These are phyloP conservation scores for Aldrovandia affinis DNA, from an alignment of 2,797 vertebrate genomes.

Conservation along the genomic window DNA sequence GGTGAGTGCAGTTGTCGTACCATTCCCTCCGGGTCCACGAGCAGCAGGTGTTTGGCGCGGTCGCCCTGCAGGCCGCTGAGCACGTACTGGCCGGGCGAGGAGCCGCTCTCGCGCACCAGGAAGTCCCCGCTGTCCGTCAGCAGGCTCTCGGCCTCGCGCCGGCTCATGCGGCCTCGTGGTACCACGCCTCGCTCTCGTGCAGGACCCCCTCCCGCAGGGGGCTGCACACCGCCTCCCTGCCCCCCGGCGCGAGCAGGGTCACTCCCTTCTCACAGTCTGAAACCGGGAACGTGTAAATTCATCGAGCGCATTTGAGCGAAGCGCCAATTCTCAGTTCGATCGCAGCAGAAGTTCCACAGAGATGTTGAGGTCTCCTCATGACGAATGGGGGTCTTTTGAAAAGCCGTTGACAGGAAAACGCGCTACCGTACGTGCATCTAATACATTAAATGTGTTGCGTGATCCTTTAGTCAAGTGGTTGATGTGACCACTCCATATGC, in stretches of 20 bases:
- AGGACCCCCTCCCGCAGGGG: constrained; percentile 62
- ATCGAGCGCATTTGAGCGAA: not conserved
- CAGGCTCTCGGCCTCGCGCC: constrained; percentile 85
- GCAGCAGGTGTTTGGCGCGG: constrained; percentile 83
- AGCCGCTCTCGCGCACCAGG: constrained; percentile 87
- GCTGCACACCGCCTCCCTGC: constrained; percentile 64
- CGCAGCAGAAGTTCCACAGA: not conserved
- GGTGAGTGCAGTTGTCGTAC: constrained; percentile 56
- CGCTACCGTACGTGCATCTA: no score
- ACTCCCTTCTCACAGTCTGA: constrained; percentile 21
- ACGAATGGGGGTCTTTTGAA: no score
- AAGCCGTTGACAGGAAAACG: not conserved
- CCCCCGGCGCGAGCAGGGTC: constrained; percentile 55
- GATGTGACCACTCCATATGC: not conserved
- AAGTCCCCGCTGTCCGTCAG: constrained; percentile 86
- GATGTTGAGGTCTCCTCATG: no score
- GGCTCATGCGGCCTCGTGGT: constrained; percentile 86
- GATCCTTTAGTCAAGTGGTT: no score
- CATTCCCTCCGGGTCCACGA: constrained; percentile 92
- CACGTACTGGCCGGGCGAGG: constrained; percentile 86
- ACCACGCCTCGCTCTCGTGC: constrained; percentile 84
- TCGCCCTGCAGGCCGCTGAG: constrained; percentile 89
- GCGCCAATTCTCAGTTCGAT: not conserved
- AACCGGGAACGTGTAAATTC: not conserved
- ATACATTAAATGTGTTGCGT: no score